phyloP scores from a whole-genome alignment of 2,797 vertebrate genomes.

The Tamandua tetradactyla region DNA sequence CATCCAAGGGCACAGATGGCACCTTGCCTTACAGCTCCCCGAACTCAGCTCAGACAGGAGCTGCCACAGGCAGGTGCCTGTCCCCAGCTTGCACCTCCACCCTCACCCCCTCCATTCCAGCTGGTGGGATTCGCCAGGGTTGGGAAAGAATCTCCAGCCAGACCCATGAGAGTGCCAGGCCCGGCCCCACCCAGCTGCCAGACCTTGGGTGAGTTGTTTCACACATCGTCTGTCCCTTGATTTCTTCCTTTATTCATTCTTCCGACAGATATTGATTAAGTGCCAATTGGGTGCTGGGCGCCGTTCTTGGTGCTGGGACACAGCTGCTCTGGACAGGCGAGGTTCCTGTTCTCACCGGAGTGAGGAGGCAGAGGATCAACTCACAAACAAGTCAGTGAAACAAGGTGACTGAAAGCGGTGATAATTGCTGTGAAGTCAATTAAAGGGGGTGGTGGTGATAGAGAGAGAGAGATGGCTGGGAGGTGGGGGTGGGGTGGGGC shows the following conservation, averaged over 20 bases:
- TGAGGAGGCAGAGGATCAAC: background rate
- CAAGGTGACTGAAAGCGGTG: background rate
- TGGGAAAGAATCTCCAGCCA: background rate
- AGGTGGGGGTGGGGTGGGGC: background rate
- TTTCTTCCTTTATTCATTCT: background rate
- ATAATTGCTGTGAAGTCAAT: background rate
- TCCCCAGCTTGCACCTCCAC: background rate
- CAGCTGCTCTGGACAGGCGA: background rate
- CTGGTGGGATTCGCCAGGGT: background rate
- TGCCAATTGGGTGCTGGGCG: background rate
- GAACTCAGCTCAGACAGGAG: background rate
- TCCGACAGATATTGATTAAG: background rate
- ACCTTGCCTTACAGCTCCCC: background rate
- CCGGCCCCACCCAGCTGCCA: rapidly evolving
- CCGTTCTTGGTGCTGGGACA: background rate
- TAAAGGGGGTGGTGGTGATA: background rate
- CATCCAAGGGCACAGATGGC: background rate
- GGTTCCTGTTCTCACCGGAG: background rate
- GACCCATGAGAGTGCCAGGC: background rate
- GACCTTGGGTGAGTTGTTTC: background rate
- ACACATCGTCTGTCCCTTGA: background rate
- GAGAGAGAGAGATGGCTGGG: background rate
- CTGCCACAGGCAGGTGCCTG: background rate
- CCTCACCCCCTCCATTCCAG: background rate
- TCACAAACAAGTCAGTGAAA: background rate